Conservation (phyloP, 2,888 invertebrate species). For the Laspeyria flexula region DNA sequence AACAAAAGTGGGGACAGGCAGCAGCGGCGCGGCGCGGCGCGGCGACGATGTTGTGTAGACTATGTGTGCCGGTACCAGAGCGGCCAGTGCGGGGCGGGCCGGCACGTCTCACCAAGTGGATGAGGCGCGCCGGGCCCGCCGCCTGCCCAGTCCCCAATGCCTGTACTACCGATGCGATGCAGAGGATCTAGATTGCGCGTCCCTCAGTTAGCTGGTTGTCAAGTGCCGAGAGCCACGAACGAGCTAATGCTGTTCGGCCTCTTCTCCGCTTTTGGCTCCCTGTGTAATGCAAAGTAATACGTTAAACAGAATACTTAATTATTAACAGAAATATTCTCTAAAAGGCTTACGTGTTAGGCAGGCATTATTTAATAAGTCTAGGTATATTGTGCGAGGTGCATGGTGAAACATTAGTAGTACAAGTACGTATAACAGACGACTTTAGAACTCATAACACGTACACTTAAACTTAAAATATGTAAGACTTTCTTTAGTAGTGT, state of each 20-base stretch:
- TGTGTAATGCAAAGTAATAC: constrained; percentile 56
- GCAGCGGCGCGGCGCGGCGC: constrained; percentile 54
- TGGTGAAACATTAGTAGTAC: constrained; percentile 62
- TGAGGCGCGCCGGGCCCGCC: constrained; percentile 36
- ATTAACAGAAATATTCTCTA: constrained; percentile 22
- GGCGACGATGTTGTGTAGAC: constrained; percentile 31
- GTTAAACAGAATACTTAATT: constrained; percentile 24
- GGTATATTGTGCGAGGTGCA: constrained; percentile 72
- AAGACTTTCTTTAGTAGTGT: not conserved
- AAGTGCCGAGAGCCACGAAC: constrained; percentile 90
- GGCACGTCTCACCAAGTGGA: constrained; percentile 64
- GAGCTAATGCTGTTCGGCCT: constrained; percentile 95
- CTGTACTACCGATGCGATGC: constrained; percentile 67
- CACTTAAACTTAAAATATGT: not conserved
- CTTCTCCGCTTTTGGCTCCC: constrained; percentile 94
- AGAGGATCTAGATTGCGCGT: constrained; percentile 79
- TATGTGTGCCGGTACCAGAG: constrained; percentile 8
- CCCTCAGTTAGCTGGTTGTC: constrained; percentile 88
- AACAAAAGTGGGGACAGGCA: constrained; percentile 67
- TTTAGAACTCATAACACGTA: constrained; percentile 48
- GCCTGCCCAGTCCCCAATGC: constrained; percentile 60
- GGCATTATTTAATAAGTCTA: constrained; percentile 47
- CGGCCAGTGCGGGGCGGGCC: constrained; percentile 9
- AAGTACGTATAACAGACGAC: constrained; percentile 27
- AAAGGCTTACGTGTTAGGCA: constrained; percentile 38